These are phyloP conservation scores for Felis chaus DNA, from an alignment of 2,113 vertebrate genomes.

Conservation along the genomic window DNA sequence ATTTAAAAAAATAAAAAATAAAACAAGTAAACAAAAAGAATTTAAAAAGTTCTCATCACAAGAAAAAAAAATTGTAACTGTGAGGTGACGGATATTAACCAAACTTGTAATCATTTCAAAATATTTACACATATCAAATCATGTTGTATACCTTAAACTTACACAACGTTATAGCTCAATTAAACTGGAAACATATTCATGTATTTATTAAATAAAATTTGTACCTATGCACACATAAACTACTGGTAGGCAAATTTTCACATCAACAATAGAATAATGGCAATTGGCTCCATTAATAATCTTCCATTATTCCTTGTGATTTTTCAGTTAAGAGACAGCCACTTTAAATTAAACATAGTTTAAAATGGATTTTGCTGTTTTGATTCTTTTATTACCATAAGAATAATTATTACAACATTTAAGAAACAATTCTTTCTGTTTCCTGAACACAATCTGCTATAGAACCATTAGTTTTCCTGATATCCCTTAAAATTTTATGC, in stretches of 20 bases:
- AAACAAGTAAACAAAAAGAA: too few species aligned
- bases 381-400: constrained; percentile 3
- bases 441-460: background rate
- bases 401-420: constrained; percentile 18
- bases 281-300: background rate
- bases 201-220: background rate
- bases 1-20: too few species aligned
- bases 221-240: background rate
- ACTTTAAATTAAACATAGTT: background rate
- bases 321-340: background rate
- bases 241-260: constrained; percentile 1
- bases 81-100: background rate
- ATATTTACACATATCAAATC: background rate
- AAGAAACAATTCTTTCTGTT: constrained; percentile 41
- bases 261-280: constrained; percentile 3
- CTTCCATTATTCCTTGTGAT: background rate
- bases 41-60: background rate
- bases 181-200: constrained; percentile 30
- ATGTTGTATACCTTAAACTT: background rate
- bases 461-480: constrained; percentile 10
- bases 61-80: background rate
- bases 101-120: background rate
- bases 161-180: background rate
- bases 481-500: background rate
- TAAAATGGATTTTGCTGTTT: constrained; percentile 24